These are phyloP conservation scores for Phrynosoma blainvillii DNA, from an alignment of 2,113 vertebrate genomes.

Conservation along the genomic window DNA sequence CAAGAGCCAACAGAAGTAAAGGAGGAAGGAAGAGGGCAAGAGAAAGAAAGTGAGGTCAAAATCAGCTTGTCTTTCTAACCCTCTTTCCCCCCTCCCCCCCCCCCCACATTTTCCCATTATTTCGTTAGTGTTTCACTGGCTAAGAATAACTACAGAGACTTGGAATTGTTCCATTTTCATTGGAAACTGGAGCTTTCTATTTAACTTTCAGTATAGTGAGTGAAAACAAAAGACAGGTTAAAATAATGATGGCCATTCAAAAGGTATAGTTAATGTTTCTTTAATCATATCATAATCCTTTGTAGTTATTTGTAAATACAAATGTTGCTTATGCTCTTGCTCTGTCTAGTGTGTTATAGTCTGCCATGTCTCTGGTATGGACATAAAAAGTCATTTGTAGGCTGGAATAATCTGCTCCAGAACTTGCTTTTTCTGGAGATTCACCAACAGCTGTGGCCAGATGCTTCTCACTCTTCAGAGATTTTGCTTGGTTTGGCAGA, in stretches of 20 bases:
- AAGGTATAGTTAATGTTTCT: not conserved
- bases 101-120: not conserved
- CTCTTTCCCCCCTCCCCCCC: no score
- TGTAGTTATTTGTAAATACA: not conserved
- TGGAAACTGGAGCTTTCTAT: not conserved
- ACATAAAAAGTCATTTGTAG: no score
- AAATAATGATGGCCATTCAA: not conserved
- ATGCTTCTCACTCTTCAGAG: no score
- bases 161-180: not conserved
- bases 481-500: no score
- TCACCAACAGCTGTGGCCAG: not conserved
- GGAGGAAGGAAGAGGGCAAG: not conserved
- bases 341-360: not conserved
- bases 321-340: not conserved
- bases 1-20: not conserved
- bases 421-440: not conserved
- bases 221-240: not conserved
- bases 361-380: not conserved
- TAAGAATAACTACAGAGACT: not conserved
- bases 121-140: not conserved
- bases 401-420: not conserved
- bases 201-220: not conserved
- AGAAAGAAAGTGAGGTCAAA: not conserved
- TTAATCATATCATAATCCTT: not conserved
- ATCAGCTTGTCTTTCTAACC: not conserved